Base-by-base conservation (phyloP, 2,797 vertebrate genomes). In the Schizopygopsis malacanthus region DNA sequence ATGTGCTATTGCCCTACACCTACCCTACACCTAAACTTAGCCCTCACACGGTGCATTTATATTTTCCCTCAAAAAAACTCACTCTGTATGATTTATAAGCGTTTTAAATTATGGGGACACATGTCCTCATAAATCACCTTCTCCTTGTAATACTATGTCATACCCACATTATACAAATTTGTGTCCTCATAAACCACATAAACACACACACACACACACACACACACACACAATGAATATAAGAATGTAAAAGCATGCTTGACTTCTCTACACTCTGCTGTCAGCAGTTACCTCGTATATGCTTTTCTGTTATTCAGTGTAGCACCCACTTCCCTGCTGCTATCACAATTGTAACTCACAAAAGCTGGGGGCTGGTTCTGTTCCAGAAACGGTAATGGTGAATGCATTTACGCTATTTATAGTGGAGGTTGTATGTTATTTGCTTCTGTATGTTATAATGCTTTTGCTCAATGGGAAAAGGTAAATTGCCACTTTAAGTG, bases 251-350 rank as follows among this genome's bases (percentile, higher is more conserved):
- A 82, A 41, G 61, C 45, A 54, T 41, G 61, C 45, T 70, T 81
- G 79, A 81, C 47, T 81, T 81, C 79, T 22, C n/a, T 43, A 81
- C 45, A 11, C 47, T 65, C 25, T 67, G 7, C 16, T 67, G 79
- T 67, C 61, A 81, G 43, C 79, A 52, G 10, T 52, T 67, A 50
- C 61, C 63, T 81, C 11, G 2, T 37, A 20, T 50, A 18, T 50
- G 28, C 79, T 69, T 81, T 28, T 67, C 28, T 63, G 77, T 79
- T 79, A 54, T 59, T 54, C 37, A 82, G 22, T 2, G n/a, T 56
- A 25, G 43, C 72, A 39, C 20, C 52, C 1, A 65, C 16, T 83
- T 65, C 3, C 25, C 82, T 73, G n/a, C 41, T 39, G 43, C 56
- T 39, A 13, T 41, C n/a, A 6, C 28, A 28, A 70, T 41, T 41